These are phyloP conservation scores for Himalopsyche tibetana DNA, from an alignment of 2,888 invertebrate genomes.

Conservation along the genomic window DNA sequence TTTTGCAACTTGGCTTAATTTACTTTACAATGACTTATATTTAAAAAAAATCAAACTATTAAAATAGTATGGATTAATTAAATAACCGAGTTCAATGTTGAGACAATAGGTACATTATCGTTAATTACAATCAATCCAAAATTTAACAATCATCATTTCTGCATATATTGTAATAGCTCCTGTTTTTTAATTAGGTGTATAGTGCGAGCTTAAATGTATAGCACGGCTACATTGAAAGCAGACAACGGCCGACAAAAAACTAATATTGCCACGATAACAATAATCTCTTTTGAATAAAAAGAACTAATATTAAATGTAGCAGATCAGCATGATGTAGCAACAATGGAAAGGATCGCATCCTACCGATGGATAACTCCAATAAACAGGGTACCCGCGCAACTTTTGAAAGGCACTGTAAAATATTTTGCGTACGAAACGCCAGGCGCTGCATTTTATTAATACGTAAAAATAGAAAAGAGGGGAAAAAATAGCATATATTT, in stretches of 20 bases:
- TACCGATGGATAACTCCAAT: slow-evolving; percentile 28
- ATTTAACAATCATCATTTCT: no score
- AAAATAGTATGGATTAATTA: no score
- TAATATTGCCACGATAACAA: slow-evolving; percentile 65
- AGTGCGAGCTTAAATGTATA: slow-evolving; percentile 22
- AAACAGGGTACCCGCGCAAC: not conserved
- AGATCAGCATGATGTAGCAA: slow-evolving; percentile 65
- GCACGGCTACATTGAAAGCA: slow-evolving; percentile 50
- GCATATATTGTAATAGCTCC: not conserved
- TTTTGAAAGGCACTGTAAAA: not conserved
- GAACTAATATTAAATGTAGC: slow-evolving; percentile 65
- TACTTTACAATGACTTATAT: no score
- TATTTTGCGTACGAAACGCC: no score
- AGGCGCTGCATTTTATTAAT: no score
- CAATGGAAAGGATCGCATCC: slow-evolving; percentile 53
- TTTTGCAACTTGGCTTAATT: no score
- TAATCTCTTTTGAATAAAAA: slow-evolving; percentile 66
- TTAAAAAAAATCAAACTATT: no score
- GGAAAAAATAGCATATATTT: no score
- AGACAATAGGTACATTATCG: no score
- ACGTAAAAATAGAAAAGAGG: no score
- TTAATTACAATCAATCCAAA: no score
- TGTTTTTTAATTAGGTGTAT: not conserved
- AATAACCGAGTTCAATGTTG: no score
- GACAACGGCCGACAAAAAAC: slow-evolving; percentile 61